Evolutionary conservation across 2,888 invertebrate genomes (phyloP).

Genomic region (Cheilosia impressa): DNA sequence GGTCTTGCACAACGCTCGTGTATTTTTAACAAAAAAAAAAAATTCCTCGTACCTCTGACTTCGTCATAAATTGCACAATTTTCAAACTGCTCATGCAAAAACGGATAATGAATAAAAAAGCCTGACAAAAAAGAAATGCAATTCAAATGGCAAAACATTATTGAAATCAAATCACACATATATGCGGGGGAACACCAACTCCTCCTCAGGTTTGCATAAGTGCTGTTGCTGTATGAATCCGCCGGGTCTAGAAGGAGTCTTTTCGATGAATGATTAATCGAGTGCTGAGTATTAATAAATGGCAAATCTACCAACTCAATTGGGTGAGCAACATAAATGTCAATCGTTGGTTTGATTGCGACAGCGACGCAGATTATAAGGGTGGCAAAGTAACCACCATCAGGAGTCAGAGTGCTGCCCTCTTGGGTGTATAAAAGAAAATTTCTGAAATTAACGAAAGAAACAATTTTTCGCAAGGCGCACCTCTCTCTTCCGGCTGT

Average conservation of each 20-base stretch:
- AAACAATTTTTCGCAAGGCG: constrained; percentile 47
- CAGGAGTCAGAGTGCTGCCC: constrained; percentile 19
- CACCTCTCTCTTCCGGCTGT: constrained; percentile 57
- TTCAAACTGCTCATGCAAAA: constrained; percentile 2
- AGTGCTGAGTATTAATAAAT: constrained; percentile 43
- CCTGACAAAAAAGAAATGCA: not conserved
- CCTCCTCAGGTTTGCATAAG: not conserved
- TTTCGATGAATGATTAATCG: constrained; percentile 47
- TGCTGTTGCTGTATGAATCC: not conserved
- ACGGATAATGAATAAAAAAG: not conserved
- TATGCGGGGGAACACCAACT: constrained; percentile 1
- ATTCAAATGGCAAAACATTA: constrained; percentile 1
- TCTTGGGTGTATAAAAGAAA: not conserved
- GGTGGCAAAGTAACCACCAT: constrained; percentile 48
- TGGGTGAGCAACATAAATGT: constrained; percentile 20
- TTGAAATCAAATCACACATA: constrained; percentile 6
- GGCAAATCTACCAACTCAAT: constrained; percentile 37
- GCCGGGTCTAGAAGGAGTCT: not conserved
- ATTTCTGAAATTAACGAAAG: constrained; percentile 1
- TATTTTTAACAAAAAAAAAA: not conserved
- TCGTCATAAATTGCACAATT: not conserved
- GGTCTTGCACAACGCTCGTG: too few relatives aligned
- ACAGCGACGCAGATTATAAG: constrained; percentile 7
- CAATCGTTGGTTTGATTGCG: constrained; percentile 13
- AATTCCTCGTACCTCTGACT: not conserved